phyloP scores from a whole-genome alignment of 2,113 vertebrate species.

The Centropus unirufus region DNA sequence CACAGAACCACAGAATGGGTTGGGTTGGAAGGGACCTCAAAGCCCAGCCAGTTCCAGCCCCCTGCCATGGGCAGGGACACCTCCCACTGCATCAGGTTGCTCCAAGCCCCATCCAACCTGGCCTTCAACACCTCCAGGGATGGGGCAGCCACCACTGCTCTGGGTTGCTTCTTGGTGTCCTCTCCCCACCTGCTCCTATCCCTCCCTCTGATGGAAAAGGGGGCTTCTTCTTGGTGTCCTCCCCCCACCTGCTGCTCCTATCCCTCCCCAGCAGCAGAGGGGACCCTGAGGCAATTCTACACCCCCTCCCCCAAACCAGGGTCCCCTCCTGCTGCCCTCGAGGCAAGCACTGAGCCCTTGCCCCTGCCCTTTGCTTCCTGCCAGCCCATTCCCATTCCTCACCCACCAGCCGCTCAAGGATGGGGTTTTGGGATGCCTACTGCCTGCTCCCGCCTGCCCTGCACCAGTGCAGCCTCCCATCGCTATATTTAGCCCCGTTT shows the following conservation, averaged over 20 bases:
- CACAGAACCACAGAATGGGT: too few species aligned
- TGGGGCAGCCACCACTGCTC: too few species aligned
- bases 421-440: background rate
- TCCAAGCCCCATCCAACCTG: too few species aligned
- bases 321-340: background rate
- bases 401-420: rapidly evolving
- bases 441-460: background rate
- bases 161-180: background rate
- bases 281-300: background rate
- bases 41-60: too few species aligned
- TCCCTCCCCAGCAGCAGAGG: background rate
- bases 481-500: slow-evolving; percentile 29
- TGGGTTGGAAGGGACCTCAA: too few species aligned
- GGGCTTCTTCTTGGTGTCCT: background rate
- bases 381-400: background rate
- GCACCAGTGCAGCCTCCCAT: background rate
- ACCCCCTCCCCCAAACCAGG: background rate
- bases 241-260: background rate
- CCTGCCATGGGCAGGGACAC: too few species aligned
- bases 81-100: too few species aligned
- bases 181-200: background rate
- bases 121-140: too few species aligned
- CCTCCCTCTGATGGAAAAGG: background rate
- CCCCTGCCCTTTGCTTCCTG: too few species aligned
- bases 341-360: background rate